phyloP scores from a whole-genome alignment of 2,113 vertebrate species.

The Anseranas semipalmata region DNA sequence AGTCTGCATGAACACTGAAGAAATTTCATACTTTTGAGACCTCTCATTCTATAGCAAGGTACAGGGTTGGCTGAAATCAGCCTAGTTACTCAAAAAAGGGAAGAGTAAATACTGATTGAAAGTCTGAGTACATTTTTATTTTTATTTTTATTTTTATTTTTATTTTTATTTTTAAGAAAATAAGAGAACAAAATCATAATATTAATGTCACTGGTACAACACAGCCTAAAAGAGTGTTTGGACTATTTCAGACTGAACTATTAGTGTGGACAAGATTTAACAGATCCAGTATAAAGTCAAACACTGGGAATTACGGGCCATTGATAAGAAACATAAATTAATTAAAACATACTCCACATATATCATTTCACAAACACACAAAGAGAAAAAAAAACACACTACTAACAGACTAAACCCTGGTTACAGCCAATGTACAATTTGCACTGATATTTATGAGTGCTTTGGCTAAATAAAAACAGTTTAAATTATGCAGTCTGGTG shows the following conservation, averaged over 20 bases:
- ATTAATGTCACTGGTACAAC: neutral
- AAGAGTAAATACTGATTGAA: neutral
- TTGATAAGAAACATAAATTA: neutral
- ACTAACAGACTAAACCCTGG: neutral
- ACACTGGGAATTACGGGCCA: neutral
- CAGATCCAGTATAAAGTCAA: neutral
- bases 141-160: accelerated
- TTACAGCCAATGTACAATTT: neutral
- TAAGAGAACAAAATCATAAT: neutral
- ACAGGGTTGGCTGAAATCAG: neutral
- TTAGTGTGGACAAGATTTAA: neutral
- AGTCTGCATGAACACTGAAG: neutral
- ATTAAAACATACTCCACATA: neutral
- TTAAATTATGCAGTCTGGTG: neutral
- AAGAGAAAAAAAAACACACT: neutral
- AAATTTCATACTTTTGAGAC: neutral
- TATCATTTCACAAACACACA: neutral
- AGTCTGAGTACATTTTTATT: neutral
- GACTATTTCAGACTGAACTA: neutral
- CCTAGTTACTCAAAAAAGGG: neutral
- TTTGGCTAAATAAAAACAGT: neutral
- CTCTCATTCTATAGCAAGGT: neutral
- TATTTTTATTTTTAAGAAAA: neutral
- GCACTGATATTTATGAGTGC: neutral
- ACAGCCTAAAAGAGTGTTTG: neutral